phyloP scores from a whole-genome alignment of 2,113 vertebrate species.

The Dipodomys ordii region DNA sequence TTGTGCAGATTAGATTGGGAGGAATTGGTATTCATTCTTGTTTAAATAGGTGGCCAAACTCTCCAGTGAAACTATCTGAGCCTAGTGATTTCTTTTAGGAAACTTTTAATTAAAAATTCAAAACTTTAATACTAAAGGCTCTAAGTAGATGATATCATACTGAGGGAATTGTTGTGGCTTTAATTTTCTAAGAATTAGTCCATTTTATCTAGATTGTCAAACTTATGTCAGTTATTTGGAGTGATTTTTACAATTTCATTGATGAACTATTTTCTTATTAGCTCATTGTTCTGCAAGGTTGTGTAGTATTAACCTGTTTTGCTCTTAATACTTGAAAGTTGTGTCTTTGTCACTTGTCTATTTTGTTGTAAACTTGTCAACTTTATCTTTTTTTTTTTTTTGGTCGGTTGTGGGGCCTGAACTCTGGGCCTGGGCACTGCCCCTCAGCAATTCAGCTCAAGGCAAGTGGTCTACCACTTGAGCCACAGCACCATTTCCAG shows the following conservation, averaged over 20 bases:
- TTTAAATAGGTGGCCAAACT: conserved; percentile 39
- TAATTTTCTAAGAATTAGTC: conserved; percentile 11
- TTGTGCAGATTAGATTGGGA: not conserved
- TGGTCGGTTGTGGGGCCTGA: too few species aligned
- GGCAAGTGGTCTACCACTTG: too few species aligned
- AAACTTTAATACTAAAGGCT: conserved; percentile 2
- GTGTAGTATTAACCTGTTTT: not conserved
- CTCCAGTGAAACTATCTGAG: not conserved
- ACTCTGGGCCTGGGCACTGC: too few species aligned
- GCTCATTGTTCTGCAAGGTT: not conserved
- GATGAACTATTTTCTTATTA: not conserved
- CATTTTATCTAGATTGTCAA: not conserved
- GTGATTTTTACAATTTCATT: not conserved
- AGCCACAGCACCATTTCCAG: too few species aligned
- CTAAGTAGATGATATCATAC: not conserved
- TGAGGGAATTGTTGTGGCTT: not conserved
- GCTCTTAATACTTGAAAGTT: not conserved
- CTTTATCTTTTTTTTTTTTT: not conserved
- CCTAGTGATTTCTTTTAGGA: not conserved
- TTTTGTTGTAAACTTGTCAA: not conserved
- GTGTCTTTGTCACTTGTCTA: not conserved
- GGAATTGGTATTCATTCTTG: not conserved
- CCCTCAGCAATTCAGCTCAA: too few species aligned
- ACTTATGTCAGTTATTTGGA: not conserved
- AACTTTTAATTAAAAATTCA: conserved; percentile 26